Evolutionary conservation across 2,797 vertebrate species (phyloP).

Genomic region (Emys orbicularis): DNA sequence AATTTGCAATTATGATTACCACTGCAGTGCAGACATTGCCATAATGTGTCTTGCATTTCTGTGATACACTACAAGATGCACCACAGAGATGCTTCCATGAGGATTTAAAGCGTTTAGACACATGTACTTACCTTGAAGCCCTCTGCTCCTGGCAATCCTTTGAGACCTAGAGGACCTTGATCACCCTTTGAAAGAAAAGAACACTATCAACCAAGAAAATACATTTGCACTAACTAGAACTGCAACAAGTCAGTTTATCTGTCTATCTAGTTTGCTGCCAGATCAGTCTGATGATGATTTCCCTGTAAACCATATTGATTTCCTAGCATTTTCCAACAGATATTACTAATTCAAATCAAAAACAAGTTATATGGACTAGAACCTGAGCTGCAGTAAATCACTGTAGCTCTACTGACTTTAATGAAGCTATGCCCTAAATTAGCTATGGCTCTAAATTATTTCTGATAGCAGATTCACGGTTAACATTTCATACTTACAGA

Average conservation of each 20-base stretch:
- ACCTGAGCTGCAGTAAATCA: neutral
- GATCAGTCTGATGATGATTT: neutral
- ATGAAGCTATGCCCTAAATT: neutral
- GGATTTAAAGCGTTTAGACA: neutral
- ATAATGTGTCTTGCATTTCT: neutral
- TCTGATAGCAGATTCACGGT: neutral
- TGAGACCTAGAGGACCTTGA: slow-evolving; percentile 84
- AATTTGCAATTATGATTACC: neutral
- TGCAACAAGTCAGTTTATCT: neutral
- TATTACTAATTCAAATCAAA: neutral
- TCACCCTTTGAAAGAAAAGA: slow-evolving; percentile 76
- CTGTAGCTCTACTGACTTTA: neutral
- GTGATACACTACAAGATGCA: neutral
- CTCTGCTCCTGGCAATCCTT: slow-evolving; percentile 83
- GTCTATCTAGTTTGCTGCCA: neutral
- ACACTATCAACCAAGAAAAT: slow-evolving; percentile 3
- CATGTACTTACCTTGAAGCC: slow-evolving; percentile 84
- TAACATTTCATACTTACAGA: neutral
- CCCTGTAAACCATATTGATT: neutral
- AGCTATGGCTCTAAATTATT: neutral
- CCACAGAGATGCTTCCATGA: neutral
- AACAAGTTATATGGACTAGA: neutral
- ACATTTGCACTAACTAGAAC: neutral
- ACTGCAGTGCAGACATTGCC: neutral
- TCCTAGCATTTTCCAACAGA: neutral